Conservation (phyloP, 2,888 invertebrate genomes). For the Anthrax anthrax region DNA sequence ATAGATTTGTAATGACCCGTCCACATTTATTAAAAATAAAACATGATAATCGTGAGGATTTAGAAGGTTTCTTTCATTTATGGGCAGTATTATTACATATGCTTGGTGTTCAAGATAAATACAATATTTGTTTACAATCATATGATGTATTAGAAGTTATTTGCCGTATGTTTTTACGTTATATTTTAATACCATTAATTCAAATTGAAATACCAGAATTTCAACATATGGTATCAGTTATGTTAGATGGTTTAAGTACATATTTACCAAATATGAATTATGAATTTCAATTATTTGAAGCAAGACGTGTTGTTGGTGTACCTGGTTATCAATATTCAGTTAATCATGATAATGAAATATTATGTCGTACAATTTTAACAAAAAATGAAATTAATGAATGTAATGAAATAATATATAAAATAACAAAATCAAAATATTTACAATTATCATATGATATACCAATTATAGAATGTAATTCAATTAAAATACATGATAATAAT, state of each 20-base stretch:
- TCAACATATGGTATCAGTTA: conserved; percentile 9
- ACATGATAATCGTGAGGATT: conserved; percentile 42
- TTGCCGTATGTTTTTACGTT: conserved; percentile 10
- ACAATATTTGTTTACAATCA: conserved; percentile 12
- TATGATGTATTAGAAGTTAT: conserved; percentile 9
- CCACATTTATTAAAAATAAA: conserved; percentile 47
- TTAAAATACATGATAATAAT: no score
- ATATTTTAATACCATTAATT: conserved; percentile 12
- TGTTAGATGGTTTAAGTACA: conserved; percentile 10
- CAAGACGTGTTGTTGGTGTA: conserved; percentile 7
- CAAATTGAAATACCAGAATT: conserved; percentile 12
- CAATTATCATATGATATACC: conserved; percentile 5
- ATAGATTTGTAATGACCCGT: conserved; percentile 40
- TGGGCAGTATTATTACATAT: conserved; percentile 64
- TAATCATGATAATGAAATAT: conserved; percentile 4
- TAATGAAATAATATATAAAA: not conserved
- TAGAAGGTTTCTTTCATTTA: conserved; percentile 58
- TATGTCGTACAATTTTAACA: conserved; percentile 10
- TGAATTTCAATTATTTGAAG: conserved; percentile 10
- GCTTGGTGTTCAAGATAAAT: conserved; percentile 55
- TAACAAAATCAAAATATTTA: not conserved
- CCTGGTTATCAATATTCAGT: conserved; percentile 14
- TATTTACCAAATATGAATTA: conserved; percentile 10
- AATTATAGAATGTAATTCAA: not conserved
- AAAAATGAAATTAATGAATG: conserved; percentile 6